These are phyloP conservation scores for Ischnura elegans DNA, from an alignment of 2,888 invertebrate genomes.

Conservation along the genomic window DNA sequence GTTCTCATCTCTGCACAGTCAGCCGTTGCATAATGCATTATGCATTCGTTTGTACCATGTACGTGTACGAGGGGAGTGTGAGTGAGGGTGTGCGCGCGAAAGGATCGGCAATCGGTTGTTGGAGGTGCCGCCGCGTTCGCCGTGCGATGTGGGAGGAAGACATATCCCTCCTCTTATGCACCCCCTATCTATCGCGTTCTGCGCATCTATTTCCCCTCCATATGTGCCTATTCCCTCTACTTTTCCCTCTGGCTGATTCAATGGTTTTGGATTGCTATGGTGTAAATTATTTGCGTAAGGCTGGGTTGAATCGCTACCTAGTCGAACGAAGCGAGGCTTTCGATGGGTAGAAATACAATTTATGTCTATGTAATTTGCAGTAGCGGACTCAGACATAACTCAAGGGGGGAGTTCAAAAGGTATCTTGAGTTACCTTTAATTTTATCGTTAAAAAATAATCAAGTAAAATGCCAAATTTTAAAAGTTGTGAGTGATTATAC, in stretches of 20 bases:
- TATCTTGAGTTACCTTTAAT: too few relatives aligned
- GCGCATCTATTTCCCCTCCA: neutral
- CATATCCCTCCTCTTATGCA: neutral
- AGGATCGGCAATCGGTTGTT: neutral
- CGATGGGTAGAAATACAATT: too few relatives aligned
- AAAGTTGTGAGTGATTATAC: too few relatives aligned
- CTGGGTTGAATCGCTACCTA: too few relatives aligned
- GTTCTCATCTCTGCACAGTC: conserved; percentile 58
- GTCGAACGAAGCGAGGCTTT: too few relatives aligned
- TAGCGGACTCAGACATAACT: too few relatives aligned
- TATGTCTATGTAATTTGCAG: too few relatives aligned
- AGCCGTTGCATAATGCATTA: conserved; percentile 66
- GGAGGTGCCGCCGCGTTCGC: neutral
- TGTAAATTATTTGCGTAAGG: too few relatives aligned
- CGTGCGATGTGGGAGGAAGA: neutral
- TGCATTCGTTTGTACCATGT: conserved; percentile 56
- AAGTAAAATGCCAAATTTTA: too few relatives aligned
- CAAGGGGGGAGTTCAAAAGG: too few relatives aligned
- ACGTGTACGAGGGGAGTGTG: conserved; percentile 1
- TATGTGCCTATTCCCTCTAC: neutral
- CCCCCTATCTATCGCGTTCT: neutral
- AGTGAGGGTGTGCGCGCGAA: neutral
- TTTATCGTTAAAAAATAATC: too few relatives aligned
- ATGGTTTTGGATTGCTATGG: neutral
- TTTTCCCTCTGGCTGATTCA: neutral